Evolutionary conservation across 2,888 invertebrate species (phyloP), one percentile per base, ranked within the genome.

Genomic region (Plagodis dolabraria): DNA sequence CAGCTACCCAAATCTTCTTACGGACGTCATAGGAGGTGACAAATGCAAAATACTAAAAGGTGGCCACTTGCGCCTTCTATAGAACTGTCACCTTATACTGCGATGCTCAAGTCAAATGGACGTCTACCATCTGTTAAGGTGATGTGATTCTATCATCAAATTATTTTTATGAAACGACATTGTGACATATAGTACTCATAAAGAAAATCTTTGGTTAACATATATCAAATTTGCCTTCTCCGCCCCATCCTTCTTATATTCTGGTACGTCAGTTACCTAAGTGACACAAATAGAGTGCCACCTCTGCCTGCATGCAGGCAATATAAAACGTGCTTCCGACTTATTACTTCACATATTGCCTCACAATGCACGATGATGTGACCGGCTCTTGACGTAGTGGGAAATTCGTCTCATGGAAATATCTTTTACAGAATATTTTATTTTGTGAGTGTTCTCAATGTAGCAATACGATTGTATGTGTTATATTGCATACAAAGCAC

Each of bases 311-410:
- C 82, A 83, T 84, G 82, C 81, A 76, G 76, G 85, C 89, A 91
- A 91, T 91, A 89, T 91, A 89, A 90, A 90, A 91, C 91, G 91
- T 91, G 91, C 86, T 79, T 71, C 68, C 71, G 76, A 80, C 79
- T 84, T 87, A 85, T 86, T 85, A 84, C 84, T 68, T 63, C 64
- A 77, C 72, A 77, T 79, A 79, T 72, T 75, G 65, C 69, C 57
- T 57, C 67, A 72, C 70, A 73, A 72, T 76, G 74, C 71, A 64
- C 54, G 55, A 47, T 64, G 60, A 68, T 68, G 60, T 55, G 63
- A 54, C 63, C 70, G 70, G 59, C 69, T 69, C 75, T 72, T 75
- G 65, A 63, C 55, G 51, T 56, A 43, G 35, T 47, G 12, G 44
- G 58, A 64, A 57, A 59, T 59, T 63, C 49, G 33, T 53, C 42